Conservation (phyloP, 2,888 invertebrate genomes). For the Meiosimyza platycephala region DNA sequence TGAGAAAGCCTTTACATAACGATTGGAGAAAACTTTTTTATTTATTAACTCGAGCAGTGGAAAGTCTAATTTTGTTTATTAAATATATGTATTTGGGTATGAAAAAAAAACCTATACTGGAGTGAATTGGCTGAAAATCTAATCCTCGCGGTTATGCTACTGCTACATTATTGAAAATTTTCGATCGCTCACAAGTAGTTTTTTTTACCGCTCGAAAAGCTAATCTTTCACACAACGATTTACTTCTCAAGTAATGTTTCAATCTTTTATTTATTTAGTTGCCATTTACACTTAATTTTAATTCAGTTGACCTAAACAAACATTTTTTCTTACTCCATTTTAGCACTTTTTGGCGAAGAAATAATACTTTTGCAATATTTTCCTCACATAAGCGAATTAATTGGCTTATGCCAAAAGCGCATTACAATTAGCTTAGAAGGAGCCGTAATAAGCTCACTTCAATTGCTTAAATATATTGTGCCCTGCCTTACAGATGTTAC, state of each 20-base stretch:
- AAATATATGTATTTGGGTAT: too few species aligned
- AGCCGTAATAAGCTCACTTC: conserved; percentile 85
- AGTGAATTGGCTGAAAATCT: too few species aligned
- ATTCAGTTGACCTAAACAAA: too few species aligned
- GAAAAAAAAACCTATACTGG: too few species aligned
- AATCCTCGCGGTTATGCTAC: too few species aligned
- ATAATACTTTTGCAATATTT: conserved; percentile 89
- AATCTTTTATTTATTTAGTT: background rate
- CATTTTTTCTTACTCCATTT: conserved; percentile 39
- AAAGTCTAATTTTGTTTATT: too few species aligned
- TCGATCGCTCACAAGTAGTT: too few species aligned
- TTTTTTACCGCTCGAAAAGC: too few species aligned
- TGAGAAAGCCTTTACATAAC: too few species aligned
- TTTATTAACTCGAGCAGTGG: too few species aligned
- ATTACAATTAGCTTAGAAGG: conserved; percentile 88
- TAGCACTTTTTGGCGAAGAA: conserved; percentile 88
- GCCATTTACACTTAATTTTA: background rate
- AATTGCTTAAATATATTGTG: conserved; percentile 81
- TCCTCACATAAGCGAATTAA: conserved; percentile 88
- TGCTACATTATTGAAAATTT: too few species aligned
- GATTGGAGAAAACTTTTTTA: too few species aligned
- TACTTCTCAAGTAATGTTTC: background rate
- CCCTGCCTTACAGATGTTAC: conserved; percentile 85
- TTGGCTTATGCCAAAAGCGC: conserved; percentile 82
- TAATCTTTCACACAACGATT: background rate